Percentiles rank a stretch among this genome's conserved stretches.
These are phyloP conservation scores for Nephotettix cincticeps DNA, from an alignment of 1,140 invertebrate genomes.

Conservation along the genomic window DNA sequence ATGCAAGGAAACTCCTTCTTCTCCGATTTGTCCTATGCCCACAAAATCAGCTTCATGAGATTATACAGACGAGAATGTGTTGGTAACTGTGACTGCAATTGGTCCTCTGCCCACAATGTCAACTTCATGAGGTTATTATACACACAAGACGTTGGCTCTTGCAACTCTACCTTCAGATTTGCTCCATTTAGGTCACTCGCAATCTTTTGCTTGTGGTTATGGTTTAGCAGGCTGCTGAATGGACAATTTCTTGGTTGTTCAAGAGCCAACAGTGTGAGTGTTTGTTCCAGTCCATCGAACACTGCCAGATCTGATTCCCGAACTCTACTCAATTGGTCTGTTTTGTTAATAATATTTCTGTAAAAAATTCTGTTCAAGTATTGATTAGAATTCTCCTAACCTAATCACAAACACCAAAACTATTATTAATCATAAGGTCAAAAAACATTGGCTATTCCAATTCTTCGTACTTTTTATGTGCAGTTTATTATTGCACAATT, in stretches of 20 bases:
- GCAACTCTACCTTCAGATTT: slow-evolving; percentile 89
- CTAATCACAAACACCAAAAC: too few species aligned
- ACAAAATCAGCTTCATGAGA: slow-evolving; percentile 88
- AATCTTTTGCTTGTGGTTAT: slow-evolving; percentile 92
- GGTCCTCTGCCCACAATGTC: too few species aligned
- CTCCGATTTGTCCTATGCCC: slow-evolving; percentile 94
- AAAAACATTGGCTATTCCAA: too few species aligned
- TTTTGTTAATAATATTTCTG: too few species aligned
- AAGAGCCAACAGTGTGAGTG: slow-evolving; percentile 92
- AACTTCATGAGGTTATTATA: too few species aligned
- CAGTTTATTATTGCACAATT: too few species aligned
- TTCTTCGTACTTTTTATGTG: too few species aligned
- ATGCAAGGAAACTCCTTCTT: slow-evolving; percentile 94
- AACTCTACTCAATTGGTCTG: slow-evolving; percentile 69
- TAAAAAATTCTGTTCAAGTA: too few species aligned
- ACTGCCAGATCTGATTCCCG: slow-evolving; percentile 85
- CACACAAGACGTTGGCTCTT: slow-evolving; percentile 85
- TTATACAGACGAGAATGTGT: slow-evolving; percentile 87
- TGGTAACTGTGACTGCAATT: too few species aligned
- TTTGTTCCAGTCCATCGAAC: slow-evolving; percentile 76
- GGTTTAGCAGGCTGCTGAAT: slow-evolving; percentile 90
- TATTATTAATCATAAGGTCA: too few species aligned
- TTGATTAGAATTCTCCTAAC: too few species aligned
- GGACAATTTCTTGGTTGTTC: slow-evolving; percentile 94
- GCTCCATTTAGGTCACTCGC: slow-evolving; percentile 97